Conservation (phyloP, 2,113 vertebrate genomes). For the Phyllostomus hastatus region DNA sequence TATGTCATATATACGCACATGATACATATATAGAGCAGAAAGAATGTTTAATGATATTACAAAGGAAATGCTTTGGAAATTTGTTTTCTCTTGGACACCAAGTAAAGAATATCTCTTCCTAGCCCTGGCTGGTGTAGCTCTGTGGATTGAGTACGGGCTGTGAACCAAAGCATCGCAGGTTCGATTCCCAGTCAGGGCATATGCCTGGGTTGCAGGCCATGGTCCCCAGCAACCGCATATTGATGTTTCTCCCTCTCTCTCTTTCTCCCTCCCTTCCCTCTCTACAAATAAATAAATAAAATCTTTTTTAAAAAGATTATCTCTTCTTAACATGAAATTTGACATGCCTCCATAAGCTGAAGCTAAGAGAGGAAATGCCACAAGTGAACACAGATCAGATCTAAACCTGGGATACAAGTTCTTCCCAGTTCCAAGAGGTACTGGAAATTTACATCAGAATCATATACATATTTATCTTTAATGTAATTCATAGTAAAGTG, state of each 20-base stretch:
- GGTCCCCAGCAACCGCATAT: no score
- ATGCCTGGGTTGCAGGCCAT: no score
- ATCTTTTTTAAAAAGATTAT: not conserved
- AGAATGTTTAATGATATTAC: not conserved
- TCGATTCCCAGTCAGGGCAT: no score
- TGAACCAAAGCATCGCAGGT: no score
- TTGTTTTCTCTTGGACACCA: not conserved
- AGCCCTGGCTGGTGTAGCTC: no score
- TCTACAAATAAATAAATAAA: no score
- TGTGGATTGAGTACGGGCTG: no score
- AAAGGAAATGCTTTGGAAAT: not conserved
- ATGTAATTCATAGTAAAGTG: not conserved
- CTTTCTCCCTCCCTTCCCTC: no score
- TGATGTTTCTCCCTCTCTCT: no score
- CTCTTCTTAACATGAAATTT: not conserved
- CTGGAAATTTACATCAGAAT: not conserved
- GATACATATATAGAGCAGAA: not conserved
- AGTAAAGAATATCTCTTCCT: not conserved
- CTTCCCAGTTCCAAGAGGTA: not conserved
- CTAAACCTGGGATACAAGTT: not conserved
- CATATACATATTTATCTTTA: not conserved
- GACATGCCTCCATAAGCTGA: not conserved
- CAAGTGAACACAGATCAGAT: not conserved
- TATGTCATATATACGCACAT: not conserved
- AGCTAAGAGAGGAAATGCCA: not conserved